These are phyloP conservation scores for Tenthredo mesomela DNA, from an alignment of 2,888 invertebrate genomes.

Conservation along the genomic window DNA sequence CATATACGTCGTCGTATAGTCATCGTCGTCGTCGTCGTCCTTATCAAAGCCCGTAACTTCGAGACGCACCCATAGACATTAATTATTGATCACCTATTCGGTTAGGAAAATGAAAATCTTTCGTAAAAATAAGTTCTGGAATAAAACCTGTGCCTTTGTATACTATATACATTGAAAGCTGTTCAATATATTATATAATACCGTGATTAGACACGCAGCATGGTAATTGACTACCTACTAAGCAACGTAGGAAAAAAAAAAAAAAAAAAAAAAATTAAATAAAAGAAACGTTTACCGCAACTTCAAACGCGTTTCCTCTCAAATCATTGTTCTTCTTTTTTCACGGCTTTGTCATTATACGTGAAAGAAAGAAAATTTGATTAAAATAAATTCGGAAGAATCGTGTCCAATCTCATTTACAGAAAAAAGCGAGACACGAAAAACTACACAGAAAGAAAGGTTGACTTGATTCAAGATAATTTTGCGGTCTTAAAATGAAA, in stretches of 20 bases:
- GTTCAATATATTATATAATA: neutral
- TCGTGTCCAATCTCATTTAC: neutral
- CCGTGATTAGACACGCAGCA: conserved; percentile 1
- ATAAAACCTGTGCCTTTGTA: neutral
- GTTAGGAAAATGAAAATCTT: neutral
- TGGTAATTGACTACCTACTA: neutral
- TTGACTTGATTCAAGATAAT: too few relatives aligned
- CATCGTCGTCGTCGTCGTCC: neutral
- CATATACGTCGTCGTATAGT: neutral
- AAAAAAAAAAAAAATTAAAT: neutral
- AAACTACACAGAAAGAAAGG: too few relatives aligned
- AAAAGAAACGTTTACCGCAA: neutral
- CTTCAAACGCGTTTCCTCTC: neutral
- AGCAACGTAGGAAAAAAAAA: too few relatives aligned
- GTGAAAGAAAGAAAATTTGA: neutral
- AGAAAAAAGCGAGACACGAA: neutral
- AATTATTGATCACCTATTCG: too few relatives aligned
- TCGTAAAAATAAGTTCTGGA: neutral
- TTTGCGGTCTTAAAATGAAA: too few relatives aligned
- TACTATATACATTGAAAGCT: neutral
- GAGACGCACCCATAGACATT: conserved; percentile 24
- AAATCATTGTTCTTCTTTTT: neutral
- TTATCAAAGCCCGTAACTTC: conserved; percentile 5
- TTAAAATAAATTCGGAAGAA: neutral
- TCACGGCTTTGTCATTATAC: neutral